Evolutionary conservation across 1,140 invertebrate species (phyloP), one percentile per base, ranked within the genome.

Genomic region (Brachionus plicatilis): DNA sequence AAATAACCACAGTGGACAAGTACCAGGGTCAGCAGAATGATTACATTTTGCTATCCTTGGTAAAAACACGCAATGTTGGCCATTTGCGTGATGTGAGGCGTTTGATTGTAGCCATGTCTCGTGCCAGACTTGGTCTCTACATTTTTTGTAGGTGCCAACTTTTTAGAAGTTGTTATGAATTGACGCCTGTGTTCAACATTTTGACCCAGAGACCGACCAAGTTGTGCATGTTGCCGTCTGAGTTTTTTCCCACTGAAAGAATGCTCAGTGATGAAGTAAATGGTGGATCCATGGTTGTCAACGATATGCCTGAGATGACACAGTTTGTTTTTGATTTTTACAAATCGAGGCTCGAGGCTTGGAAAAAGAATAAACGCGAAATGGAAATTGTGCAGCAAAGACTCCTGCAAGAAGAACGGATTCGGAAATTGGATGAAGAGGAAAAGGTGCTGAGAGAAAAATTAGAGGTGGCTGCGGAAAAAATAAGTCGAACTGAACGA

Each of bases 11-110:
- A 7, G 98, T 99, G 11, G 98, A 99, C 89, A 98, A 99, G 87
- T 99, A 97, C 89, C 98, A 99, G 89, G 98, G 98, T 85, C 97
- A 99, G 88, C 98, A 99, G 89, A 99, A 99, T 90, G 97, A 99
- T 90, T 98, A 96, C 87, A 97, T 99, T 79, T 91, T 99, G 4
- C 90, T 99, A 1, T 99, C 97, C 0, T 90, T 99, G 14, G 98
- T 99, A 17, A 92, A 96, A 85, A 99, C 98, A 0, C 94, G 94
- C 88, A 94, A 95, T 14, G 96, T 99, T 43, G 98, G 98, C 80
- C 97, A 99, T 91, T 91, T 99, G 83, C 89, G 97, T 65, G 98
- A 99, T 91, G 95, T 98, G 0, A 92, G 98, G 6, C 94, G 98
- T 89, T 91, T 99, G 29, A 94, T 99, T 50, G 98, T 99, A 9